A percentile compares a stretch with the other conserved stretches of the same genome.
Evolutionary conservation across 2,797 vertebrate genomes (phyloP).

Genomic region (Oophaga sylvatica): DNA sequence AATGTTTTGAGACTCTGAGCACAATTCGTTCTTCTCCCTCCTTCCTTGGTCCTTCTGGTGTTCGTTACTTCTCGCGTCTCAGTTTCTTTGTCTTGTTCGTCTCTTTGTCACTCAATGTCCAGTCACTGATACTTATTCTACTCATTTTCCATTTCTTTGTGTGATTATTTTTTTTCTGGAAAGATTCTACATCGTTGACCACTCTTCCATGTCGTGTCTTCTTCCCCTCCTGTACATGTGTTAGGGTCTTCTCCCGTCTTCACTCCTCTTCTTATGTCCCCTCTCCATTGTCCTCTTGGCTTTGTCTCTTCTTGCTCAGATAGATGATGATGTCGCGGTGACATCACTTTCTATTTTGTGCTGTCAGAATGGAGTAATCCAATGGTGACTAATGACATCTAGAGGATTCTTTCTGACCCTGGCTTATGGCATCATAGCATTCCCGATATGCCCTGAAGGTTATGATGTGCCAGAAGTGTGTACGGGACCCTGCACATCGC

Average conservation of each 20-base stretch:
- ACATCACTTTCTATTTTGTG: conserved; percentile 20
- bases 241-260: conserved; percentile 5
- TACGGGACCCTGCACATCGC: conserved; percentile 11
- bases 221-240: conserved; percentile 3
- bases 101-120: not conserved
- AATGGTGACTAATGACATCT: conserved; percentile 7
- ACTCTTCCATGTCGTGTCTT: not conserved
- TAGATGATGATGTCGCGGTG: conserved; percentile 18
- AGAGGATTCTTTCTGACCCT: conserved; percentile 47
- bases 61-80: conserved; percentile 28
- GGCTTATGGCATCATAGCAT: conserved; percentile 48
- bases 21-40: not conserved
- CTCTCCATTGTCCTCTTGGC: conserved; percentile 24
- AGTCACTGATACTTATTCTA: not conserved
- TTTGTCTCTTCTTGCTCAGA: conserved; percentile 5
- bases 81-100: conserved; percentile 32
- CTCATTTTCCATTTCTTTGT: not conserved
- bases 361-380: conserved; percentile 46
- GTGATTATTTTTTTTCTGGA: not conserved
- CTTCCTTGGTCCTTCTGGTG: conserved; percentile 4
- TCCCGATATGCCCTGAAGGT: conserved; percentile 31
- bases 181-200: not conserved
- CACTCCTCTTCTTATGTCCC: conserved; percentile 1
- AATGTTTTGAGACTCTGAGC: conserved; percentile 19
- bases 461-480: conserved; percentile 41